Base-by-base conservation (phyloP, 2,888 invertebrate genomes). In the Siphonodentalium dalli region DNA sequence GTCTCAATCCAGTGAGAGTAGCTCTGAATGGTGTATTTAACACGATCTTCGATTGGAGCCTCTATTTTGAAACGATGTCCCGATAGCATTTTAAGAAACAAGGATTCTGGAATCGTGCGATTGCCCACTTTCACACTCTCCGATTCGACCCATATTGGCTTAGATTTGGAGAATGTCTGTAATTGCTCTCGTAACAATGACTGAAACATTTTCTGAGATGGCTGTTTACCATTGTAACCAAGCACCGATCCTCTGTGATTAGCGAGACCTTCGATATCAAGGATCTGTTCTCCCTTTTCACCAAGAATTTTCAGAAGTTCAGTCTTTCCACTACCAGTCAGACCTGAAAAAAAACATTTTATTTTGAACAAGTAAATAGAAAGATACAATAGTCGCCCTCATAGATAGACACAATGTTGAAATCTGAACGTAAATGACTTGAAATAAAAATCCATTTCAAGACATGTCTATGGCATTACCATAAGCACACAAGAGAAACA, bases 261-360 rank as follows among this genome's bases (percentile, higher is more conserved):
- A n/a, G 71, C 71, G 3, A 68, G 48, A 7, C 43, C 65, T 42
- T 71, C 71, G 9, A 71, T 56, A 46, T 71, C 69, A 20, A 71
- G 50, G 2, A 71, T 58, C 48, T 71, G 69, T 39, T 68, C 63
- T 26, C 69, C 71, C 24, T 46, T 41, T 20, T 56, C 33, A 20
- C 42, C 27, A 24, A 71, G 48, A 4, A 57, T 40, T 11, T 58
- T 50, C 4, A 71, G 61, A 23, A 71, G 55, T 29, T 55, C 43
- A 15, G 71, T 69, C 45, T 71, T 71, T 13, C 69, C 71, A 38
- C 54, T 57, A 7, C 71, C 71, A 37, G 71, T 68, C 21, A 68
- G 51, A 21, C 71, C 71, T 71, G 62, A 18, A 59, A 61, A 34
- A 47, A 3, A 47, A 26, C 48, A 34, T 34, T 34, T n/a, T n/a